Percentiles rank a stretch among this genome's conserved stretches.
These are phyloP conservation scores for Rhagophthalmus giganteus DNA, from an alignment of 2,888 invertebrate species.

Conservation along the genomic window DNA sequence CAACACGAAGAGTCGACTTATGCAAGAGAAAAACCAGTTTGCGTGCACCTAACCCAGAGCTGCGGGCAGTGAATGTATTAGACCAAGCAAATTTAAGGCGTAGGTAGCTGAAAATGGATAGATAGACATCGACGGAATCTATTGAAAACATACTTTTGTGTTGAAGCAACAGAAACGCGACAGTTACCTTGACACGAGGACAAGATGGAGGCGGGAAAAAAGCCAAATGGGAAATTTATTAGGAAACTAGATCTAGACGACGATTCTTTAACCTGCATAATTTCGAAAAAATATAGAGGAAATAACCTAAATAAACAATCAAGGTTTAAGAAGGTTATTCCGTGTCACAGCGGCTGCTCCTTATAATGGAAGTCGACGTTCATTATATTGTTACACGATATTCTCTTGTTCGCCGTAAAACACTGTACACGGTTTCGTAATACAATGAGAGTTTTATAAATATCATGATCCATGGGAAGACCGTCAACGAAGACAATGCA, in stretches of 20 bases:
- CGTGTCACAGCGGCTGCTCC: background rate
- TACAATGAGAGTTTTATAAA: no score
- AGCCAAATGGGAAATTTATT: background rate
- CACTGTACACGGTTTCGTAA: no score
- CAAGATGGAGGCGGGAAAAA: constrained; percentile 6
- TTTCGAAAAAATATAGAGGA: constrained; percentile 13
- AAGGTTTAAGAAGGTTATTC: constrained; percentile 7
- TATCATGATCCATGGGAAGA: no score
- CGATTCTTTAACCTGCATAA: background rate
- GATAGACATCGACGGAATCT: constrained; percentile 9
- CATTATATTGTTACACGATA: no score
- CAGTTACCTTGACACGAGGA: constrained; percentile 5
- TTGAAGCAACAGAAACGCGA: constrained; percentile 2
- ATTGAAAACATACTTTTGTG: constrained; percentile 1
- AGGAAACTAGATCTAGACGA: background rate
- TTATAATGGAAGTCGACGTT: background rate
- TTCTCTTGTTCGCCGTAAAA: no score
- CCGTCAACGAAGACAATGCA: no score
- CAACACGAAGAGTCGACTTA: constrained; percentile 15
- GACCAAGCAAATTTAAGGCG: constrained; percentile 1
- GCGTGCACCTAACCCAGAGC: constrained; percentile 25
- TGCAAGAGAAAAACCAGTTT: constrained; percentile 24
- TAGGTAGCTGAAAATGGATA: constrained; percentile 10
- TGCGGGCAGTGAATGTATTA: constrained; percentile 26
- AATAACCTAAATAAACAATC: constrained; percentile 11